Base-by-base conservation (phyloP, 2,113 vertebrate species). In the Microtus oregoni region DNA sequence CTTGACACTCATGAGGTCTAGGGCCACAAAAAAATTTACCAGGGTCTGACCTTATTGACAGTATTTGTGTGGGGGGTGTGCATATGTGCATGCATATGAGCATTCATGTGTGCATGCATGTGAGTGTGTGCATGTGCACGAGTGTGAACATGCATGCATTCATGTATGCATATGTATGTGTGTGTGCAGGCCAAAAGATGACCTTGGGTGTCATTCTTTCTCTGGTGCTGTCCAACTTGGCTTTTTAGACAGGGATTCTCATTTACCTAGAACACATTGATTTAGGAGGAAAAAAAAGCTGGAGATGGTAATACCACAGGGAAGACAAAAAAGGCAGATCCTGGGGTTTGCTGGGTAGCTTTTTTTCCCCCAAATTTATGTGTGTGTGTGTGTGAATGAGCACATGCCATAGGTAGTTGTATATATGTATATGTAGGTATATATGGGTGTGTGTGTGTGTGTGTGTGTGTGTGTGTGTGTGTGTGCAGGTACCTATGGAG, bases 1-100 rank as follows among this genome's bases (percentile, higher is more conserved):
- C 90, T 58, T 96, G 63, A 89, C 72, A 96, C 78, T 95, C 78
- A 85, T 58, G 41, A 94, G 55, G 41, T 89, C 47, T 75, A 77
- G 47, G 22, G 12, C 0, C 68, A 73, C 15, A 68, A 70, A 86
- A 94, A 97, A 97, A 76, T 24, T 93, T 72, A 90, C 2, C 44
- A 70, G 92, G 35, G 78, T 83, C 83, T 95, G 52, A 89, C 96
- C 93, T 41, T 44, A 68, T 35, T 87, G 90, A 79, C 3, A 75
- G 89, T 2, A 24, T 38, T 7, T 75, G 38, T 73, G 9, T 22
- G n/a, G 17, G 38, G 19, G 20, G 72, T 22, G 9, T 12, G 38
- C 19, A 58, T 58, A 5, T 58, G 58, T 58, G 19, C 15, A 58
- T 38, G 13, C 9, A 26, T 26, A 26, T 3, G 8, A 24, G 61